Percentiles rank a stretch among this genome's conserved stretches.
Conservation (phyloP, 2,888 invertebrate genomes). For the Agriopis marginaria region DNA sequence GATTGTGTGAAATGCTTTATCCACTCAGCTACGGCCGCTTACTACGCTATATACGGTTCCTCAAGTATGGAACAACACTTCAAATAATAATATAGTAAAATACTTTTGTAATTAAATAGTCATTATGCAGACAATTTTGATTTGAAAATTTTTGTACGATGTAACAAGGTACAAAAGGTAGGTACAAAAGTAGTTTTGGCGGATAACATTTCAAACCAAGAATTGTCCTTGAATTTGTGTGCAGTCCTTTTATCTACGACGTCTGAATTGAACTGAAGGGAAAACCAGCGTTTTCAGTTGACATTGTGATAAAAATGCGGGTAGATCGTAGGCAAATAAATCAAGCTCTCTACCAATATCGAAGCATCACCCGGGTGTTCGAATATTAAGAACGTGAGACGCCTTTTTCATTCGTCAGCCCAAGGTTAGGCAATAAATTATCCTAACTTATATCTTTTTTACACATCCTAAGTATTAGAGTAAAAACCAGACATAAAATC, state of each 20-base stretch:
- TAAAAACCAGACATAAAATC: background rate
- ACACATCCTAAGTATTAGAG: conserved; percentile 3
- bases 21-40: no score
- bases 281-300: conserved; percentile 6
- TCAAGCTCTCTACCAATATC: conserved; percentile 63
- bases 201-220: background rate
- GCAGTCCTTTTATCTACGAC: background rate
- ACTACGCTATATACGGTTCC: no score
- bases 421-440: conserved; percentile 38
- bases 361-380: conserved; percentile 51
- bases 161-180: no score
- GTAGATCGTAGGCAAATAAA: conserved; percentile 61
- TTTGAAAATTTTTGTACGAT: background rate
- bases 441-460: conserved; percentile 23
- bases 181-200: no score
- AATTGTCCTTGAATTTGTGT: background rate
- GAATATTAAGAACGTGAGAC: conserved; percentile 73
- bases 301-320: conserved; percentile 42
- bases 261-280: background rate
- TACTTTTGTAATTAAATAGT: no score
- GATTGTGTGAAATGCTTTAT: no score
- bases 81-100: no score
- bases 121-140: background rate
- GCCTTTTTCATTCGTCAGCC: conserved; percentile 27
- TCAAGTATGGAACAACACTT: no score